Conservation (phyloP, 1,140 invertebrate species). For the Armadillidium nasatum region DNA sequence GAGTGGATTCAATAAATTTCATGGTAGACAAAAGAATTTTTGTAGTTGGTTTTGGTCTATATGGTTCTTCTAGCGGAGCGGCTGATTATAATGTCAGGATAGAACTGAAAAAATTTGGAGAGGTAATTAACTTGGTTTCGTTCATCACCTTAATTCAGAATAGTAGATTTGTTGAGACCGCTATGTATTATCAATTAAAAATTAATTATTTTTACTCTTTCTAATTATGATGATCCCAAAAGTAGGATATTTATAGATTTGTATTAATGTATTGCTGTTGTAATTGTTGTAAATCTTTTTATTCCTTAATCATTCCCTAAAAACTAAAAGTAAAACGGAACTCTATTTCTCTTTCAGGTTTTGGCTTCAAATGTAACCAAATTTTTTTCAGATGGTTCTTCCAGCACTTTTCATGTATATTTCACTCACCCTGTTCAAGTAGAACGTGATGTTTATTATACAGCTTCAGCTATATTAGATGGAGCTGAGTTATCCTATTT, state of each 20-base stretch:
- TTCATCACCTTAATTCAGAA: no score
- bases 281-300: no score
- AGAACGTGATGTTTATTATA: constrained; percentile 85
- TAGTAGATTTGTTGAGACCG: no score
- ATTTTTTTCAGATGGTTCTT: constrained; percentile 88
- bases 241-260: no score
- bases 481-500: constrained; percentile 89
- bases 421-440: constrained; percentile 86
- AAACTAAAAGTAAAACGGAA: no score
- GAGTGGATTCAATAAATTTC: constrained; percentile 89
- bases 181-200: no score
- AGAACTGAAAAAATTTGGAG: constrained; percentile 75
- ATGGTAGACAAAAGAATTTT: constrained; percentile 87
- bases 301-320: no score
- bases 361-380: constrained; percentile 83
- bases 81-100: constrained; percentile 87
- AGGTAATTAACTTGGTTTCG: no score
- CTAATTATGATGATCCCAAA: no score
- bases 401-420: constrained; percentile 88
- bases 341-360: constrained; percentile 49
- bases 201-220: no score
- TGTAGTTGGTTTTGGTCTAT: constrained; percentile 84
- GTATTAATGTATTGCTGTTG: no score
- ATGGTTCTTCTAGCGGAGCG: constrained; percentile 84
- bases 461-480: constrained; percentile 80